These are phyloP conservation scores for Barnardius zonarius DNA, from an alignment of 2,113 vertebrate genomes.

Conservation along the genomic window DNA sequence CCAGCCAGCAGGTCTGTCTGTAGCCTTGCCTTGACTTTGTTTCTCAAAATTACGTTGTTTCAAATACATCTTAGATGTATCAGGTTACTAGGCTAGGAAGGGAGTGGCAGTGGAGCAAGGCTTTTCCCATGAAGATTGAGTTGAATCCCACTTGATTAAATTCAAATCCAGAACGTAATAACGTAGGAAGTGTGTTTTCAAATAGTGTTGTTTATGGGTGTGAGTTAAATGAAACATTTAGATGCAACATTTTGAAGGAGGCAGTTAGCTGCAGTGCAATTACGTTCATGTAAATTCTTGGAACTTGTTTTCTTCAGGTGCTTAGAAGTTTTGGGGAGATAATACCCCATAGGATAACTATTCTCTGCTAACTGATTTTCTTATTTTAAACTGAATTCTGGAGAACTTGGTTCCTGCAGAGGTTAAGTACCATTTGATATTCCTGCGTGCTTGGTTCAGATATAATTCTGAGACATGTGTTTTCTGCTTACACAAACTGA, in stretches of 20 bases:
- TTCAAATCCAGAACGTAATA: neutral
- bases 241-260: neutral
- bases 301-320: neutral
- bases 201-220: neutral
- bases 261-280: neutral
- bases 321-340: neutral
- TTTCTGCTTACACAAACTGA: neutral
- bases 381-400: neutral
- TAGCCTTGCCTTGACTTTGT: neutral
- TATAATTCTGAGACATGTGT: neutral
- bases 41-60: neutral
- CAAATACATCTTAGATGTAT: neutral
- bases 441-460: neutral
- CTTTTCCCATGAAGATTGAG: neutral
- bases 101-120: neutral
- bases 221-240: neutral
- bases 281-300: neutral
- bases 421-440: neutral
- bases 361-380: neutral
- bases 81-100: neutral
- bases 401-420: neutral
- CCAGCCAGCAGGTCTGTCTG: neutral
- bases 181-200: neutral
- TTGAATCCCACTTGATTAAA: neutral
- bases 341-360: neutral